Percentiles rank a stretch among this genome's conserved stretches.
Evolutionary conservation across 1,140 invertebrate genomes (phyloP).

Genomic region (Carcinoscorpius rotundicauda): DNA sequence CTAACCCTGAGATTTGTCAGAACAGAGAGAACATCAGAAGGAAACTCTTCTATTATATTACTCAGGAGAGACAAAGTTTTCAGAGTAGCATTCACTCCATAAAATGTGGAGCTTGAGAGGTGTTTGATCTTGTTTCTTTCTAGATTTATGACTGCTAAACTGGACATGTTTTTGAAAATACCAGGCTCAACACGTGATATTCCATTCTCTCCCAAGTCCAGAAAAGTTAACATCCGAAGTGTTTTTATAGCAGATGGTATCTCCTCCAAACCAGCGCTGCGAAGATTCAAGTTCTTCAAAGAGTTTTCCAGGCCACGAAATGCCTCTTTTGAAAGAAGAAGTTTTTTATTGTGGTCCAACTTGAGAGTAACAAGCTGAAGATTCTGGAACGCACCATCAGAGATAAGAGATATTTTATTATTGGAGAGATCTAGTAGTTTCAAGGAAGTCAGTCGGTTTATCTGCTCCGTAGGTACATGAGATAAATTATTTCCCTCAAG

Average conservation of each 20-base stretch:
- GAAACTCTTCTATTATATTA: constrained; percentile 75
- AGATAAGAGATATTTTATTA: constrained; percentile 58
- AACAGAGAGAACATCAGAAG: constrained; percentile 57
- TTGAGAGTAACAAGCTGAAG: constrained; percentile 50
- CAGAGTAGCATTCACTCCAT: constrained; percentile 65
- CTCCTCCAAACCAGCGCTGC: constrained; percentile 63
- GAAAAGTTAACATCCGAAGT: constrained; percentile 64
- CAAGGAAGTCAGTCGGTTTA: constrained; percentile 53
- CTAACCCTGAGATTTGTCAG: constrained; percentile 65
- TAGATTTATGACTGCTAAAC: constrained; percentile 78
- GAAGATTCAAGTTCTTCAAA: constrained; percentile 80
- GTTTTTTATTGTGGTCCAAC: constrained; percentile 66
- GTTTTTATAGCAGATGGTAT: constrained; percentile 65
- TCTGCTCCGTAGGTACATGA: constrained; percentile 57
- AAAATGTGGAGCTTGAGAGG: constrained; percentile 61
- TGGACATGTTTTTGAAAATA: too few relatives aligned
- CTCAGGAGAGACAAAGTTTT: constrained; percentile 81
- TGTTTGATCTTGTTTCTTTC: constrained; percentile 74
- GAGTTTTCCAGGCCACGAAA: constrained; percentile 64
- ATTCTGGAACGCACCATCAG: constrained; percentile 44
- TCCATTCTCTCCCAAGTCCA: constrained; percentile 81
- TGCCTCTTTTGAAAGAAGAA: constrained; percentile 49
- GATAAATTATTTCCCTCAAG: constrained; percentile 60
- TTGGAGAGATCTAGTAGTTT: constrained; percentile 73
- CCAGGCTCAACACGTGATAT: too few relatives aligned